Evolutionary conservation across 2,797 vertebrate genomes (phyloP), one percentile per base, ranked within the genome.

Genomic region (Chaetodon trifasciatus): DNA sequence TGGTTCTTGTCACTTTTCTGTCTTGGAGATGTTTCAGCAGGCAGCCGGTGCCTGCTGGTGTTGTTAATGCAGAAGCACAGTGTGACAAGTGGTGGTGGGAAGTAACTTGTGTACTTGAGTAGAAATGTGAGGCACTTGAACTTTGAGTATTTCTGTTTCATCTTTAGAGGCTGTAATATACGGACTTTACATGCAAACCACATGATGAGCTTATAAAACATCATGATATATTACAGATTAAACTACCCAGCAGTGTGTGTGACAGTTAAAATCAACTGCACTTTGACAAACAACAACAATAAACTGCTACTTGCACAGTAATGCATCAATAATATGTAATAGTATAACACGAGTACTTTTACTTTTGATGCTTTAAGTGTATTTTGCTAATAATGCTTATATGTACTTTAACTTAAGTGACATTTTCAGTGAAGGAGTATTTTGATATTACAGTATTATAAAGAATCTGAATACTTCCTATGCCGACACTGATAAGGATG

Each of bases 1-100:
- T 0, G 19, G 19, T 69, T 60, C 60, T 39, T 79, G 46, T 72
- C 71, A 76, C 56, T 32, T 71, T 76, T 68, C 35, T 50, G 9
- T 71, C 46, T 53, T 74, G 61, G 40, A 70, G 40, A 62, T 46
- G 16, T 64, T 78, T 70, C 72, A 79, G n/a, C 39, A 40, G 71
- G 32, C 70, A 74, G 56, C 65, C 32, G 56, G 61, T 63, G 65
- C 40, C 4, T 47, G 68, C 28, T 72, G 32, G 53, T 44, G 35
- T 7, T 57, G 28, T 47, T 16, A 37, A 23, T 61, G 60, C n/a
- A 35, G 65, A 8, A 39, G 23, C 57, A 28, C n/a, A 68, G 28
- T 32, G 13, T 35, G 47, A 24, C 0, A 37, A 57, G 56, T 0
- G 2, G 15, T 21, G 19, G 19, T 3, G 0, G 21, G 19, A 47